Conservation (phyloP, 2,888 invertebrate species). For the Hydroisotoma schaefferi region DNA sequence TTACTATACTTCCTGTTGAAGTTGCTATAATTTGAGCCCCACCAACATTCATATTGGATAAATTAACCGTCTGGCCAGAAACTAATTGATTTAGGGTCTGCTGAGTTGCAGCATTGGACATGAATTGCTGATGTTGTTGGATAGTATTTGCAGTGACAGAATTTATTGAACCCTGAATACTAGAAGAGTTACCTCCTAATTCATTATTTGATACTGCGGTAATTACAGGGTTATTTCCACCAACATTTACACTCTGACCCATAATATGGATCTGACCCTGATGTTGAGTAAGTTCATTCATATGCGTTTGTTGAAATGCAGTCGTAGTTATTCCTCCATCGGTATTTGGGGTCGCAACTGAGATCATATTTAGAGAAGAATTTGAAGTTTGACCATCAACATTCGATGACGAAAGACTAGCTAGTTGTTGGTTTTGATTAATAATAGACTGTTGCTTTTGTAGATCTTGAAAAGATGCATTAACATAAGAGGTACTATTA, state of each 20-base stretch:
- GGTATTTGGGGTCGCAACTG: conserved; percentile 33
- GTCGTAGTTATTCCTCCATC: conserved; percentile 24
- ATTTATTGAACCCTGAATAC: not conserved
- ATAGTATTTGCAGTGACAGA: not conserved
- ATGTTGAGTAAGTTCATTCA: not conserved
- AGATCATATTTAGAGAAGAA: conserved; percentile 40
- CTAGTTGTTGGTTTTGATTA: conserved; percentile 25
- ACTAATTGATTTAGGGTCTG: conserved; percentile 35
- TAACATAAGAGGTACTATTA: conserved; percentile 13
- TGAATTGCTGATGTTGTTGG: conserved; percentile 22
- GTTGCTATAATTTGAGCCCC: conserved; percentile 32
- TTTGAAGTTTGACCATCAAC: conserved; percentile 28
- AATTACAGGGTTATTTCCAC: conserved; percentile 23
- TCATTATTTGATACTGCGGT: conserved; percentile 17
- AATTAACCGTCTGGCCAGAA: conserved; percentile 39
- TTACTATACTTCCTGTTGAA: conserved; percentile 13
- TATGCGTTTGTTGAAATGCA: not conserved
- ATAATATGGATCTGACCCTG: not conserved
- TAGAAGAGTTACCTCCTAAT: too few relatives aligned
- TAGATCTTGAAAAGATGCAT: conserved; percentile 23
- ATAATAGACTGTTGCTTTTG: not conserved
- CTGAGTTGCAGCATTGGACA: conserved; percentile 17
- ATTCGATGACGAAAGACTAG: conserved; percentile 43
- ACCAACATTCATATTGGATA: conserved; percentile 38
- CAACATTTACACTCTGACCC: conserved; percentile 16